Conservation (phyloP, 2,797 vertebrate species). For the Triplophysa bombifrons region DNA sequence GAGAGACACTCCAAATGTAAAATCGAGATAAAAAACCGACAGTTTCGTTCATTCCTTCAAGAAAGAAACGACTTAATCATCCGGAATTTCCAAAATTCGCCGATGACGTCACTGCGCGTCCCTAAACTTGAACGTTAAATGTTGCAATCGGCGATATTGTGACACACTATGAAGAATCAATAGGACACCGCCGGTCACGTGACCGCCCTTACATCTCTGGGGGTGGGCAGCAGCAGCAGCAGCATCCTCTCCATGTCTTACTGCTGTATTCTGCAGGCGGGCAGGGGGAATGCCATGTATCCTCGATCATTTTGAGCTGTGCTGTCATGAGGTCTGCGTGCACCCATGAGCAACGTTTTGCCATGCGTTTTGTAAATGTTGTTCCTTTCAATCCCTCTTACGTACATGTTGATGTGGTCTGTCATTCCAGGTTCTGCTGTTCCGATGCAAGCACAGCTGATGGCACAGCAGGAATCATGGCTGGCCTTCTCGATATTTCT, state of each 20-base stretch:
- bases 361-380: conserved; percentile 52
- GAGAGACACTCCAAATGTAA: not conserved
- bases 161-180: conserved; percentile 60
- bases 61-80: not conserved
- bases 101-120: not conserved
- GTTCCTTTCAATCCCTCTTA: conserved; percentile 55
- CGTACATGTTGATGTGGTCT: conserved; percentile 60
- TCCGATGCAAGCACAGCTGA: conserved; percentile 57
- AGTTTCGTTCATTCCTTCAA: no score
- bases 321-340: conserved; percentile 36
- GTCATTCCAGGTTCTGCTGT: conserved; percentile 59
- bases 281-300: conserved; percentile 59
- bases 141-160: not conserved
- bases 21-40: not conserved
- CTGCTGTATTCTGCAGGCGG: conserved; percentile 63
- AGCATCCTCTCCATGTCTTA: conserved; percentile 62
- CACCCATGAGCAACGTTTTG: conserved; percentile 50
- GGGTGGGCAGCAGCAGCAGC: conserved; percentile 68
- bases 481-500: conserved; percentile 61
- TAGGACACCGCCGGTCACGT: conserved; percentile 67
- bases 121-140: not conserved
- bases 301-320: conserved; percentile 37
- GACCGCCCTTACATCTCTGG: conserved; percentile 63
- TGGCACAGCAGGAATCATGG: conserved; percentile 66
- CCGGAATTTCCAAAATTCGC: not conserved